phyloP scores from a whole-genome alignment of 2,888 invertebrate genomes.

The Herminia tarsipennalis region DNA sequence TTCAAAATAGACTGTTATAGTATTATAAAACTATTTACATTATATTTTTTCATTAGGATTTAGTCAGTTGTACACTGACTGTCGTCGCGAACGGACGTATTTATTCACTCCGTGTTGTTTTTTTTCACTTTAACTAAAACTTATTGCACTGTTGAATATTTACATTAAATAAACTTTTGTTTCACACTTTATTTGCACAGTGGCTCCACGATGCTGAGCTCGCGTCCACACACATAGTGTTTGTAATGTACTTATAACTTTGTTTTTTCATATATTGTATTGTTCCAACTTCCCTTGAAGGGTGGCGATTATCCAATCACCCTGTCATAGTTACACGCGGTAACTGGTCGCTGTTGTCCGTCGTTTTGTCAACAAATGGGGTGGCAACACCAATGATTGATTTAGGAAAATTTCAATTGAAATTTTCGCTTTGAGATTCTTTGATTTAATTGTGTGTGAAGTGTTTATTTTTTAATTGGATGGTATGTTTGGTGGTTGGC shows the following conservation, averaged over 20 bases:
- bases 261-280: conserved; percentile 54
- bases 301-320: conserved; percentile 56
- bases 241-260: conserved; percentile 75
- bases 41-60: too few relatives aligned
- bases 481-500: conserved; percentile 27
- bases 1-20: not conserved
- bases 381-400: conserved; percentile 2
- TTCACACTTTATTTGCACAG: conserved; percentile 1
- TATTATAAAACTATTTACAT: too few relatives aligned
- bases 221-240: conserved; percentile 19
- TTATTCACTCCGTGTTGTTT: not conserved
- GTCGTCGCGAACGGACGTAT: not conserved
- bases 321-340: conserved; percentile 69
- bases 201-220: conserved; percentile 4
- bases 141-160: not conserved
- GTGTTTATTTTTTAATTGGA: conserved; percentile 29
- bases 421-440: conserved; percentile 12
- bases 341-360: conserved; percentile 60
- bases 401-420: not conserved
- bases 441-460: conserved; percentile 23
- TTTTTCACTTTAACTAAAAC: not conserved
- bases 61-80: not conserved
- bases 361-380: conserved; percentile 12
- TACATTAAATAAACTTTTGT: not conserved
- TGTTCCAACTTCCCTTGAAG: conserved; percentile 39